phyloP scores from a whole-genome alignment of 2,113 vertebrate genomes.

The Platanista minor region DNA sequence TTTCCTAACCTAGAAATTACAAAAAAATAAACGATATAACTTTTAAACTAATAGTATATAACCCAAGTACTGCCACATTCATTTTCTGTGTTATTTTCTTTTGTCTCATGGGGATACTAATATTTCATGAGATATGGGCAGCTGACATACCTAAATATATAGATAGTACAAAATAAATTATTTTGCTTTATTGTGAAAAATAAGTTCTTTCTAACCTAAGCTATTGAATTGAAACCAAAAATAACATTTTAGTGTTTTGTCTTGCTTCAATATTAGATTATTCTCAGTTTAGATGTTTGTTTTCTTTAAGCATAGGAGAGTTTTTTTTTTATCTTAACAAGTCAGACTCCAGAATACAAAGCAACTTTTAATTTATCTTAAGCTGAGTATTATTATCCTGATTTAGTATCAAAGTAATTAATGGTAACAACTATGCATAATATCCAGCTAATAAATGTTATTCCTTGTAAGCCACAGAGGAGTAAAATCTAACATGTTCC shows the following conservation, averaged over 20 bases:
- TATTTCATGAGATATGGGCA: constrained; percentile 44
- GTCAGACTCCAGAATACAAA: constrained; percentile 36
- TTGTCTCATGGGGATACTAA: neutral
- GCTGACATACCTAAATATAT: neutral
- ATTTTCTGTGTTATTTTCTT: neutral
- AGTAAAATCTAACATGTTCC: constrained; percentile 41
- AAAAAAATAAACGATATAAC: neutral
- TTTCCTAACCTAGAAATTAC: neutral
- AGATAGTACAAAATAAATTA: constrained; percentile 14
- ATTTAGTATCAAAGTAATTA: constrained; percentile 68
- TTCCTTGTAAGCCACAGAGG: neutral
- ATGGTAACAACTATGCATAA: constrained; percentile 20
- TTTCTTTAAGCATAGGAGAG: constrained; percentile 3
- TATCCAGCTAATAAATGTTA: constrained; percentile 58
- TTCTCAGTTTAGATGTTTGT: neutral
- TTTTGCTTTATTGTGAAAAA: neutral
- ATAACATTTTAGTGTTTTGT: neutral
- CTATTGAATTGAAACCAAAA: constrained; percentile 37
- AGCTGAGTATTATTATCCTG: constrained; percentile 45
- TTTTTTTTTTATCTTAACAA: constrained; percentile 17
- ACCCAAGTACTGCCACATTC: neutral
- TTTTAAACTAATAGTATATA: neutral
- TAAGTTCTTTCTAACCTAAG: constrained; percentile 34
- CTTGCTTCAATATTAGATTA: neutral
- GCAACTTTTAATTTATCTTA: constrained; percentile 41